phyloP scores from a whole-genome alignment of 2,797 vertebrate genomes.

The Sebastes hubbsi region DNA sequence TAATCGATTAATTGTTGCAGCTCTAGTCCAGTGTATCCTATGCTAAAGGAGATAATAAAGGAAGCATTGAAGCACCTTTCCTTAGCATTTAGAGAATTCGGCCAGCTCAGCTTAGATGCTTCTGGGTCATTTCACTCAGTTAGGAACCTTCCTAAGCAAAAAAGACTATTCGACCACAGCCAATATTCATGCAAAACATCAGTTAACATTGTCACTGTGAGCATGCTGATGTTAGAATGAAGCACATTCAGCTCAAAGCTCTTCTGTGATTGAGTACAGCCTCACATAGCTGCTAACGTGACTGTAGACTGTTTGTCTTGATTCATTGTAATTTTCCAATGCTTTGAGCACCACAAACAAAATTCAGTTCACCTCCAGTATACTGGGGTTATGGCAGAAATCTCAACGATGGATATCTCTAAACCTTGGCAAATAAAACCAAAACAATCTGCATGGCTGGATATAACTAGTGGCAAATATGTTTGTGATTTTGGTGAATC shows the following conservation, averaged over 20 bases:
- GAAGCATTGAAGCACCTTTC: neutral
- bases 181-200: neutral
- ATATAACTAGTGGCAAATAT: neutral
- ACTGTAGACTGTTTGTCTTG: no score
- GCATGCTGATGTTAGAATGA: no score
- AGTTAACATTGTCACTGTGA: no score
- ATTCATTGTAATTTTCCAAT: neutral
- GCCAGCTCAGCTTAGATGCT: neutral
- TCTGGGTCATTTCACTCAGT: neutral
- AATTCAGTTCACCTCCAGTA: neutral
- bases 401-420: neutral
- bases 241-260: no score
- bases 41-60: neutral
- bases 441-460: neutral
- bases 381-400: neutral
- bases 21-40: neutral
- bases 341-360: neutral
- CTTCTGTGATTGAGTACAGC: no score
- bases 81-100: neutral
- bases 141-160: neutral
- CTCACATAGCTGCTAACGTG: no score
- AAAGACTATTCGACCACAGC: neutral
- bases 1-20: no score
- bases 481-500: no score
- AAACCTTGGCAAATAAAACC: neutral